A percentile compares a stretch with the other conserved stretches of the same genome.
These are phyloP conservation scores for Microcebus jonahi DNA, from an alignment of 2,113 vertebrate species.

Conservation along the genomic window DNA sequence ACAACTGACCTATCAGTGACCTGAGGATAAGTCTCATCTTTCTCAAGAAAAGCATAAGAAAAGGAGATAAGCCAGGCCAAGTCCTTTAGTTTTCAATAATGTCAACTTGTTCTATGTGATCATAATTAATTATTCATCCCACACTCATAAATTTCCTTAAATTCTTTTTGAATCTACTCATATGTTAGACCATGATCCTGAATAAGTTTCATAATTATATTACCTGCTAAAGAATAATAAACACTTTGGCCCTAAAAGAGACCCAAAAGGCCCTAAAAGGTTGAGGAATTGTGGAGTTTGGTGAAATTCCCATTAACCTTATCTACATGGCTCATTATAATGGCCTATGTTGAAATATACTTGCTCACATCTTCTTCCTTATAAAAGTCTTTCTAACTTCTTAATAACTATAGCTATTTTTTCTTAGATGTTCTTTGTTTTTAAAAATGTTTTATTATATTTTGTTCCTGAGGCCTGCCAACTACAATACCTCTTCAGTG, in stretches of 20 bases:
- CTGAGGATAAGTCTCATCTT: neutral
- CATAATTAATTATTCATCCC: neutral
- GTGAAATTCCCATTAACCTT: neutral
- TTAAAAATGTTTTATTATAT: neutral
- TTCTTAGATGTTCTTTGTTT: neutral
- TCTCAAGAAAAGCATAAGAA: neutral
- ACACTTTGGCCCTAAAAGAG: neutral
- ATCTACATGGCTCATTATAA: neutral
- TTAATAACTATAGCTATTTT: neutral
- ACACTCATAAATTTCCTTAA: neutral
- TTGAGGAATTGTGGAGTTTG: neutral
- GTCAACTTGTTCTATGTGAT: neutral
- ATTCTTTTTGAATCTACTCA: neutral
- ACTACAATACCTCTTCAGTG: neutral
- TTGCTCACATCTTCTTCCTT: neutral
- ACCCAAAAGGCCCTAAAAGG: fast-evolving
- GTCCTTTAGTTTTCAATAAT: neutral
- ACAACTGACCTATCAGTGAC: neutral
- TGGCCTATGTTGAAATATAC: neutral
- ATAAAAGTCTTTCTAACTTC: neutral
- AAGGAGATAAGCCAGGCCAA: neutral
- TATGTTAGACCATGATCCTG: neutral
- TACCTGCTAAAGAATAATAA: neutral
- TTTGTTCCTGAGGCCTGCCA: slow-evolving; percentile 6
- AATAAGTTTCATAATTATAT: neutral